Evolutionary conservation across 2,888 invertebrate species (phyloP), one percentile per base, ranked within the genome.

Genomic region (Orthosia incerta): DNA sequence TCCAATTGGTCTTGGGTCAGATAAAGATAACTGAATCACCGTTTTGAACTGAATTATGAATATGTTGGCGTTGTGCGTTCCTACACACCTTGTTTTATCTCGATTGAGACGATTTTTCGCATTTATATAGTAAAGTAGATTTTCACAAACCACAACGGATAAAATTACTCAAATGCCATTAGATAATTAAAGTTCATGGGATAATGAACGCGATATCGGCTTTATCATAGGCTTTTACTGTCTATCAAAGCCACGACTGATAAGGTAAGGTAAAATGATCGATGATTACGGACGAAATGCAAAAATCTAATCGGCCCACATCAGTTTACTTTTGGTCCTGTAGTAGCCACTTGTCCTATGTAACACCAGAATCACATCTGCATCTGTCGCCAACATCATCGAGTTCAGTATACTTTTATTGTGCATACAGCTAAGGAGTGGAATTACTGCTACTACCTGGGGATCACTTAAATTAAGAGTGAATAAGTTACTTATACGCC

Each of bases 141-240:
- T 31, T 5, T 4, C 16, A 4, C 31, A n/a, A 16, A 62, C 1
- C 12, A 20, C 1, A 39, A 64, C 13, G 11, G 5, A 48, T 5
- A 20, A 2, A 48, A n/a, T n/a, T 15, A 26, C 26, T 39, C 39
- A 39, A 50, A 26, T 50, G 31, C 5, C 64, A 13, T 60, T n/a
- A 55, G 26, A 23, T 26, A 66, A 61, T 48, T 13, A 5, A 63
- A 55, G 12, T n/a, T 31, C 9, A 18, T 26, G 12, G 12, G 12
- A 20, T 5, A 13, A 18, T 31, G 1, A 45, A 16, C 31, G 11
- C 3, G 16, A 16, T 77, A 46, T 31, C 16, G 4, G 4, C 4
- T 67, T 59, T 77, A 79, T 79, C 56, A 39, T 46, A 56, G 23
- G 16, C 57, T 76, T 76, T 76, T 66, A 46, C 50, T 67, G 11